These are phyloP conservation scores for Monarcha castaneiventris DNA, from an alignment of 2,113 vertebrate genomes.

Conservation along the genomic window DNA sequence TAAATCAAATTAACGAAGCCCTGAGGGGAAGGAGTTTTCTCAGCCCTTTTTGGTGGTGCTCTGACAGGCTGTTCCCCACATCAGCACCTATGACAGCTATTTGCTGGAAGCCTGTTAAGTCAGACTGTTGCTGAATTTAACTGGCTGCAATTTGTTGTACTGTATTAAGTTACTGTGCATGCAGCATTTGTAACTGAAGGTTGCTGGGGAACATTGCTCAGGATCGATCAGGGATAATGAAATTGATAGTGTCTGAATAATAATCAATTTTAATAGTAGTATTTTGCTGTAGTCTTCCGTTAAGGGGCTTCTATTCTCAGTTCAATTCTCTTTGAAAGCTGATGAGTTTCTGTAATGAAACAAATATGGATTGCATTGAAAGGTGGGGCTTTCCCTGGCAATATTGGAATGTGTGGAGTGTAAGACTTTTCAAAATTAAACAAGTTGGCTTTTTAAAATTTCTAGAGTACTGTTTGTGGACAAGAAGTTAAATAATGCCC, in stretches of 20 bases:
- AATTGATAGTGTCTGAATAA: slow-evolving; percentile 75
- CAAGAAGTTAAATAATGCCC: not conserved
- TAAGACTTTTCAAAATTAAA: not conserved
- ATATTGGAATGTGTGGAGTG: not conserved
- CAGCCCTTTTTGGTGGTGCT: slow-evolving; percentile 3
- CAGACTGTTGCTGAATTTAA: not conserved
- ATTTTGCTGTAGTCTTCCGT: slow-evolving; percentile 62
- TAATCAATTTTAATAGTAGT: slow-evolving; percentile 79
- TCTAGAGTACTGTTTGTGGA: not conserved
- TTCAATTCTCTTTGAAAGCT: slow-evolving; percentile 53
- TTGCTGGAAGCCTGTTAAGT: slow-evolving; percentile 30
- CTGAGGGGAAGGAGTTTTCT: not conserved
- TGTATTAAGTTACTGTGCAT: slow-evolving; percentile 11
- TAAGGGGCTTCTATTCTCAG: slow-evolving; percentile 62
- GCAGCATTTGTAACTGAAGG: slow-evolving; percentile 20
- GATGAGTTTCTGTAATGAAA: slow-evolving; percentile 31
- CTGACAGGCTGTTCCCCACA: not conserved
- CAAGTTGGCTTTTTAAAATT: not conserved
- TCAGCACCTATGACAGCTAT: slow-evolving; percentile 35
- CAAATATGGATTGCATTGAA: not conserved
- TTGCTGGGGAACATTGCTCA: slow-evolving; percentile 38
- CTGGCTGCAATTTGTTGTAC: not conserved
- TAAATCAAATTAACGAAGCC: slow-evolving; percentile 58
- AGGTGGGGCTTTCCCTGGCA: not conserved
- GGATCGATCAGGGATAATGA: slow-evolving; percentile 74